Percentiles rank a stretch among this genome's conserved stretches.
Evolutionary conservation across 1,140 invertebrate species (phyloP).

Genomic region (Drosophila tsacasi): DNA sequence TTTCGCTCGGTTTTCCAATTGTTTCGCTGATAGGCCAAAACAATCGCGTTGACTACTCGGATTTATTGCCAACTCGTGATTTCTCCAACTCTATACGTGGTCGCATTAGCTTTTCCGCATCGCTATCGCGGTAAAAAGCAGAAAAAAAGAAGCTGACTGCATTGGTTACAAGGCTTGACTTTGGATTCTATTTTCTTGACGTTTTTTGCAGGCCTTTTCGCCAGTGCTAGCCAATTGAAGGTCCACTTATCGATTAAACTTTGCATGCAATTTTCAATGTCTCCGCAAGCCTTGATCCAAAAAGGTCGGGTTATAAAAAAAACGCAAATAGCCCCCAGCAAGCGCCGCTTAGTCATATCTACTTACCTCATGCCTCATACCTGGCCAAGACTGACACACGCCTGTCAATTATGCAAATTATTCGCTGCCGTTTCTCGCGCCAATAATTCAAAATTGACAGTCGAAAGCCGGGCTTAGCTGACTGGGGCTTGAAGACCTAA

Average conservation of each 20-base stretch:
- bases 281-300: slow-evolving; percentile 73
- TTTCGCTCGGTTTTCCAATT: slow-evolving; percentile 17
- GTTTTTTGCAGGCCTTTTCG: slow-evolving; percentile 26
- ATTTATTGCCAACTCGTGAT: slow-evolving; percentile 66
- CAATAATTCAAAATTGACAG: slow-evolving; percentile 38
- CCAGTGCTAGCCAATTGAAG: slow-evolving; percentile 53
- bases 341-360: slow-evolving; percentile 21
- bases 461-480: slow-evolving; percentile 13
- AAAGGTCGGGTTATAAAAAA: slow-evolving; percentile 52
- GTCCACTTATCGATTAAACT: slow-evolving; percentile 79
- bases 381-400: slow-evolving; percentile 30
- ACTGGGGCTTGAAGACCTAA: slow-evolving; percentile 5
- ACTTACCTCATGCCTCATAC: slow-evolving; percentile 8
- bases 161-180: slow-evolving; percentile 35
- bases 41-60: slow-evolving; percentile 68
- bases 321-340: slow-evolving; percentile 42
- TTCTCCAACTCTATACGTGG: slow-evolving; percentile 60
- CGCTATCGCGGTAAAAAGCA: slow-evolving; percentile 15
- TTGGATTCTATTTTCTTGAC: slow-evolving; percentile 26
- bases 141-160: slow-evolving; percentile 46
- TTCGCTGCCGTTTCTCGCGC: slow-evolving; percentile 38
- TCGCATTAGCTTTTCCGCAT: slow-evolving; percentile 66
- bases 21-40: slow-evolving; percentile 59
- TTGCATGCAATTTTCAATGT: slow-evolving; percentile 80
- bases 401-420: slow-evolving; percentile 73